Evolutionary conservation across 2,113 vertebrate species (phyloP).

Genomic region (Siniperca knerii): DNA sequence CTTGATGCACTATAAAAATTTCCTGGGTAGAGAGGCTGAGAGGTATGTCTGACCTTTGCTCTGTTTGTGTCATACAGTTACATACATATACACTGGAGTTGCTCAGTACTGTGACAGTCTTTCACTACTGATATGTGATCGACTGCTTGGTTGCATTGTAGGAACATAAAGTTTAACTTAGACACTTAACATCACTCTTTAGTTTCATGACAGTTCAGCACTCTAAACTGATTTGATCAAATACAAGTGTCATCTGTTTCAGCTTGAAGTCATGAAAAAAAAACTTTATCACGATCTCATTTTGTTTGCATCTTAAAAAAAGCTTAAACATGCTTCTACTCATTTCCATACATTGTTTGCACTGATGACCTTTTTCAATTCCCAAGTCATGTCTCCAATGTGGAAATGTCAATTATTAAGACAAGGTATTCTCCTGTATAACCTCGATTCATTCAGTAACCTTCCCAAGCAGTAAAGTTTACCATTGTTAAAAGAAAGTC

Average conservation of each 20-base stretch:
- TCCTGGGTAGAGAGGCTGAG: slow-evolving; percentile 47
- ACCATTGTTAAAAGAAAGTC: slow-evolving; percentile 14
- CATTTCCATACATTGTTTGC: slow-evolving; percentile 10
- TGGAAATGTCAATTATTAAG: slow-evolving; percentile 24
- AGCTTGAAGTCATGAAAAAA: no score
- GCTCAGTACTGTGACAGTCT: not conserved
- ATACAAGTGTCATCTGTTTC: not conserved
- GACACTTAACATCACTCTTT: not conserved
- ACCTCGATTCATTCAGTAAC: slow-evolving; percentile 10
- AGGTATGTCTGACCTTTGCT: slow-evolving; percentile 68
- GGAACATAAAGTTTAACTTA: slow-evolving; percentile 18
- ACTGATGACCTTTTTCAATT: slow-evolving; percentile 14
- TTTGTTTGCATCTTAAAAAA: slow-evolving; percentile 7
- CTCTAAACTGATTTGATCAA: not conserved
- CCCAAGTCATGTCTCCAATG: not conserved
- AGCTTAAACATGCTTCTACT: not conserved
- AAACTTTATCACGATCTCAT: not conserved
- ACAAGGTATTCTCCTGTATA: slow-evolving; percentile 13
- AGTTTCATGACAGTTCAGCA: not conserved
- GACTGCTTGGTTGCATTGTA: not conserved
- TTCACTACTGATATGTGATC: not conserved
- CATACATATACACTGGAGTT: not conserved
- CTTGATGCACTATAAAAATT: slow-evolving; percentile 51
- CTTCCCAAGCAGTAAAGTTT: not conserved
- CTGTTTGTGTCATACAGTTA: not conserved